Percentiles rank a stretch among this genome's conserved stretches.
These are phyloP conservation scores for Solenodon paradoxus DNA, from an alignment of 2,113 vertebrate species.

Conservation along the genomic window DNA sequence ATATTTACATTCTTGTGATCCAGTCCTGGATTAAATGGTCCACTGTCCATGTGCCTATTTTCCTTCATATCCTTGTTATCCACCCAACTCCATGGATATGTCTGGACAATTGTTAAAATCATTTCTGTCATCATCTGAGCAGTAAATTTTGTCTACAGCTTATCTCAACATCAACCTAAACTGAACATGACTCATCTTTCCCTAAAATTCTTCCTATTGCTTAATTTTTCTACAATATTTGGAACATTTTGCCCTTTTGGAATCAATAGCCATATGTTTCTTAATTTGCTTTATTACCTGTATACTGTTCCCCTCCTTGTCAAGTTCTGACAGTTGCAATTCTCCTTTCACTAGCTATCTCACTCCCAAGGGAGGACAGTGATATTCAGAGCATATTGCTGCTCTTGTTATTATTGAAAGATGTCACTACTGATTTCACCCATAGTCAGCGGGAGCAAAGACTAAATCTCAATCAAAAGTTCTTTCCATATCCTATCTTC, in stretches of 20 bases:
- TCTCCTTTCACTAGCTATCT: constrained; percentile 1
- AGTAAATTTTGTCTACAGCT: not conserved
- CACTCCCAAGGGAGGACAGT: no score
- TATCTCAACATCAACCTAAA: constrained; percentile 11
- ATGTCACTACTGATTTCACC: no score
- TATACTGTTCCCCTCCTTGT: not conserved
- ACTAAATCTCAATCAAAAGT: no score
- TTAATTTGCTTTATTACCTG: constrained; percentile 21
- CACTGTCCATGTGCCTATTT: not conserved
- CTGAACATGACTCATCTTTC: not conserved
- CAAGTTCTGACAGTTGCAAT: not conserved
- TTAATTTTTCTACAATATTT: constrained; percentile 30
- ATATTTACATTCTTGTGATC: not conserved
- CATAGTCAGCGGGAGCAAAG: no score
- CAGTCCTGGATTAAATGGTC: not conserved
- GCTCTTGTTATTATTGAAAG: no score
- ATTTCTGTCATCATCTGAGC: constrained; percentile 6
- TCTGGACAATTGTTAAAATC: not conserved
- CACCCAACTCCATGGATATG: not conserved
- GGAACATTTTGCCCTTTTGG: constrained; percentile 14
- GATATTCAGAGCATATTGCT: no score
- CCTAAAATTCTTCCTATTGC: not conserved
- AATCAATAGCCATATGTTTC: not conserved
- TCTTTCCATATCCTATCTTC: no score
- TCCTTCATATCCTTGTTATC: not conserved